A percentile compares a stretch with the other conserved stretches of the same genome.
phyloP scores from a whole-genome alignment of 2,888 invertebrate species.

The Rhamphomyia laevipes region DNA sequence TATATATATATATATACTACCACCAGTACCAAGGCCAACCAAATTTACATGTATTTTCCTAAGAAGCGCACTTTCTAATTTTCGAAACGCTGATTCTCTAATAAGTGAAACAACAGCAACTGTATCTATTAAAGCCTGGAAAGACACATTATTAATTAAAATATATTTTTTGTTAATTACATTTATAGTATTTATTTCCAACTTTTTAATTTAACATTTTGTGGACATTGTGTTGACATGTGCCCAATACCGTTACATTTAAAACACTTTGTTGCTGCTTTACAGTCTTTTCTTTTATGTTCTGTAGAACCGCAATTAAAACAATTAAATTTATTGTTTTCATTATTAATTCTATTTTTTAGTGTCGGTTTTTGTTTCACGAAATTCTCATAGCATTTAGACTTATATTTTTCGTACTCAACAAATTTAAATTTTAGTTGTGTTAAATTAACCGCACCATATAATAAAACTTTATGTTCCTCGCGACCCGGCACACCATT shows the following conservation, averaged over 20 bases:
- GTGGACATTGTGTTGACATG: constrained; percentile 7
- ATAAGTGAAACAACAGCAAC: constrained; percentile 3
- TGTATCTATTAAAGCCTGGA: constrained; percentile 3
- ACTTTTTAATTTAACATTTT: not conserved
- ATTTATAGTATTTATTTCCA: constrained; percentile 3
- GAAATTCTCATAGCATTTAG: not conserved
- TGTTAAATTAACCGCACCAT: constrained; percentile 1
- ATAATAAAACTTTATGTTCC: constrained; percentile 7
- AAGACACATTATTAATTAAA: not conserved
- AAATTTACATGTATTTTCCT: not conserved
- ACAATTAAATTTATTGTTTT: constrained; percentile 3
- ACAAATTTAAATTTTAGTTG: constrained; percentile 9
- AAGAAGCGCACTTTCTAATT: not conserved
- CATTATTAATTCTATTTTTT: not conserved
- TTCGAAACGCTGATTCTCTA: not conserved
- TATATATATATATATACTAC: no score
- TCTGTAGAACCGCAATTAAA: constrained; percentile 10
- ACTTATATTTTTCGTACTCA: constrained; percentile 2
- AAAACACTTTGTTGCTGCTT: constrained; percentile 25
- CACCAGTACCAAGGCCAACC: constrained; percentile 5
- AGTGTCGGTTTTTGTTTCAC: not conserved
- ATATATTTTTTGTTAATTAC: not conserved
- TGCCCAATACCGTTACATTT: constrained; percentile 22
- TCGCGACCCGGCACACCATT: no score
- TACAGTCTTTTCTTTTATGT: constrained; percentile 8